Conservation (phyloP, 2,113 vertebrate genomes). For the Alces alces region DNA sequence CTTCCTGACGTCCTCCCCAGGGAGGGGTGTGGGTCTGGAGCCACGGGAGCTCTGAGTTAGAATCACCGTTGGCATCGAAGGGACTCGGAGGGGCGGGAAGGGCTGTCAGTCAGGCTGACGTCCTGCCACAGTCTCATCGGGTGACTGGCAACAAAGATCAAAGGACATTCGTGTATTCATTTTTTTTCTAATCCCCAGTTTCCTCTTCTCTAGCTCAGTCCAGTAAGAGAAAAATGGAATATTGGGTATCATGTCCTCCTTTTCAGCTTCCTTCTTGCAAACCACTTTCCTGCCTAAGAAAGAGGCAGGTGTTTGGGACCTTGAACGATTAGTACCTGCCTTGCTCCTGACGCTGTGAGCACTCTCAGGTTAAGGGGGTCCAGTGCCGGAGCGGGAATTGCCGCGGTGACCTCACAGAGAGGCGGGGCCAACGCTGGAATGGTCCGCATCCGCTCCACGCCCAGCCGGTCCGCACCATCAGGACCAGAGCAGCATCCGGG, state of each 20-base stretch:
- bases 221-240: not conserved
- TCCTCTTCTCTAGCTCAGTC: not conserved
- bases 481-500: rapidly evolving
- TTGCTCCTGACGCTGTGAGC: not conserved
- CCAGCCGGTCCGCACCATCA: rapidly evolving
- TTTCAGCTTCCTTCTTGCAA: not conserved
- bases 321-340: not conserved
- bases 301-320: not conserved
- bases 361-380: rapidly evolving
- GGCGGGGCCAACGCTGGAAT: not conserved
- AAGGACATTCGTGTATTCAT: rapidly evolving
- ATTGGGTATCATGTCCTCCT: rapidly evolving
- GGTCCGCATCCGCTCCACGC: rapidly evolving
- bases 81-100: rapidly evolving
- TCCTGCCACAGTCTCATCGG: not conserved
- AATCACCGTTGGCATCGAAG: rapidly evolving
- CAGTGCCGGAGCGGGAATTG: rapidly evolving
- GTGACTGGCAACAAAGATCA: not conserved
- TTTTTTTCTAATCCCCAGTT: not conserved
- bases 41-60: rapidly evolving
- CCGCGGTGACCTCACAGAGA: rapidly evolving
- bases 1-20: rapidly evolving
- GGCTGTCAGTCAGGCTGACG: not conserved
- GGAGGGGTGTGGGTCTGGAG: not conserved
- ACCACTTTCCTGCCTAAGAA: not conserved